Evolutionary conservation across 2,113 vertebrate genomes (phyloP), one percentile per base, ranked within the genome.

Genomic region (Loxodonta africana): DNA sequence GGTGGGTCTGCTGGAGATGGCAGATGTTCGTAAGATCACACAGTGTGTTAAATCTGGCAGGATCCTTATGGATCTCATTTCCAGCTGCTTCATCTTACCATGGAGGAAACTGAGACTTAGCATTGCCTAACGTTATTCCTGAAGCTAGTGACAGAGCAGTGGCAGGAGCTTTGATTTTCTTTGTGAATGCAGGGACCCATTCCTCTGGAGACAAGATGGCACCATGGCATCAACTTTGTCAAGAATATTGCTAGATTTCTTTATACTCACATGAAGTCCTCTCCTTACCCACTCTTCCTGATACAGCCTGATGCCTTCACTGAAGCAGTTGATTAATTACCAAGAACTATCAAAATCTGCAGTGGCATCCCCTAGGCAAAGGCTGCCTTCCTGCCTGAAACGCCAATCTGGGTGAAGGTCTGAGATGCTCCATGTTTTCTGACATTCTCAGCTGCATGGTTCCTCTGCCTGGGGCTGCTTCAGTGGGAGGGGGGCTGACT

Each of bases 301-400:
- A 92, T 94, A 93, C 15, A 93, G 96, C 95, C 97, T 94, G 96
- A 97, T 98, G 97, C 96, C 77, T 96, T 97, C 97, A 97, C 20
- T 88, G 96, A 97, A 98, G 97, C 97, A 94, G 94, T 74, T 95
- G 94, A 98, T 98, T 98, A 98, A 99, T 98, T 98, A 98, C 97
- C 86, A 95, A 94, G 89, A 98, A 96, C 94, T 95, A 95, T 96
- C 97, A 97, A 97, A 97, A 81, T 94, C 91, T 48, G 85, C 92
- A 0, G 0, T 30, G 90, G 83, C 96, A 98, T 91, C 94, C n/a
- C 0, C 67, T 63, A 97, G 97, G 98, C 96, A 90, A 91, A 90
- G 91, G 11, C 94, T 89, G 80, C 88, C 86, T 96, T 83, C 95
- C 76, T 51, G 96, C 90, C 81, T 92, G 93, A 97, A 95, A 67